Percentiles rank a stretch among this genome's conserved stretches.
phyloP scores from a whole-genome alignment of 2,797 vertebrate genomes.

The Myripristis jacobus region DNA sequence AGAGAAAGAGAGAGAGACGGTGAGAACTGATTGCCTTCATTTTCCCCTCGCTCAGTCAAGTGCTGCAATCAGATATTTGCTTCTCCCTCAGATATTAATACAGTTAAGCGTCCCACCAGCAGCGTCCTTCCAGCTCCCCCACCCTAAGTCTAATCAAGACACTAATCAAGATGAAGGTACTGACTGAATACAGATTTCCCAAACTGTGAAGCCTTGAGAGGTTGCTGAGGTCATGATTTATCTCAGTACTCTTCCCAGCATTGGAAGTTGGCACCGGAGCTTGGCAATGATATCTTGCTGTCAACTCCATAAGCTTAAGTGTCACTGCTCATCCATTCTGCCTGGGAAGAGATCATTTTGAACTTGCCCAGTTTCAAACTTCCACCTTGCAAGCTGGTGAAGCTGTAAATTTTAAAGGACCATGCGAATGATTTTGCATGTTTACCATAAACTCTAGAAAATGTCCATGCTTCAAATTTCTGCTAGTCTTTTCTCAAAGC shows the following conservation, averaged over 20 bases:
- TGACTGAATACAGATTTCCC: conserved; percentile 5
- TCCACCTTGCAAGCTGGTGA: no score
- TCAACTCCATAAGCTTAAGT: neutral
- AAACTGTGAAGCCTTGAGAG: conserved; percentile 8
- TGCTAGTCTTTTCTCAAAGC: no score
- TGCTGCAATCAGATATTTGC: conserved; percentile 59
- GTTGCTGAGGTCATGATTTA: conserved; percentile 1
- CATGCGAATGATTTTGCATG: no score
- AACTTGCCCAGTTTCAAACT: neutral
- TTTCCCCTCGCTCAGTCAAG: conserved; percentile 40
- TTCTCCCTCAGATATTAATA: conserved; percentile 27
- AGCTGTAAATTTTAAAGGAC: no score
- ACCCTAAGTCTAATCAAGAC: neutral
- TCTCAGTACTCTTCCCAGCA: neutral
- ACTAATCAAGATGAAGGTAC: conserved; percentile 20
- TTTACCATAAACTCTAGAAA: no score
- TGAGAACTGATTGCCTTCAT: conserved; percentile 30
- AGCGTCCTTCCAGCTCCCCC: neutral
- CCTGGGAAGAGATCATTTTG: neutral
- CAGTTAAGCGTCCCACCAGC: conserved; percentile 38
- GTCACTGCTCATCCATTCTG: no score
- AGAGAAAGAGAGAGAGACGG: conserved; percentile 17
- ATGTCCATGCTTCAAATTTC: no score
- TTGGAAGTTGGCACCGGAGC: neutral
- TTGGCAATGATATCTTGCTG: neutral